Conservation (phyloP, 2,888 invertebrate genomes). For the Tetrapedia diversipes region DNA sequence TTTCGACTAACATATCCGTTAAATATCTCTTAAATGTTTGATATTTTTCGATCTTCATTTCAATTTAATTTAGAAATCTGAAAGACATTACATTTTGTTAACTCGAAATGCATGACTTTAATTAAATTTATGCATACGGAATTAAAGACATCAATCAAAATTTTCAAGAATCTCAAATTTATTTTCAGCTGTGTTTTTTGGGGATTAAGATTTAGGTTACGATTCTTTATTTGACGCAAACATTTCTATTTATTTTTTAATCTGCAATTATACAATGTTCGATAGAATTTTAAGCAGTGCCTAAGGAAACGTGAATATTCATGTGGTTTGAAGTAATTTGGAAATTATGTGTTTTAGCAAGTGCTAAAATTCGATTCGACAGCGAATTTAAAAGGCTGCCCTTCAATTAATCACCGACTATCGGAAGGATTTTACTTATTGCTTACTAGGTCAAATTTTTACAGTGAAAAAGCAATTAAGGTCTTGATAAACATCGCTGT, state of each 20-base stretch:
- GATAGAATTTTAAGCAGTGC: not conserved
- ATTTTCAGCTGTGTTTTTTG: too few species aligned
- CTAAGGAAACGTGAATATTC: not conserved
- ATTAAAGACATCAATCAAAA: too few species aligned
- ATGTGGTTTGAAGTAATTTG: not conserved
- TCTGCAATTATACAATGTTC: not conserved
- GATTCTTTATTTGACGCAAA: not conserved
- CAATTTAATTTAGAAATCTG: too few species aligned
- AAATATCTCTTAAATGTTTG: too few species aligned
- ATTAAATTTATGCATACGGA: too few species aligned
- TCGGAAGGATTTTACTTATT: not conserved
- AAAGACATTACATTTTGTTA: too few species aligned
- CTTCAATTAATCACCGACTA: constrained; percentile 2
- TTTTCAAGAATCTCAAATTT: too few species aligned
- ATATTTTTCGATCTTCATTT: too few species aligned
- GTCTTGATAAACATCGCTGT: not conserved
- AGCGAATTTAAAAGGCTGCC: not conserved
- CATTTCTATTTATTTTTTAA: not conserved
- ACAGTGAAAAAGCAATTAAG: constrained; percentile 4
- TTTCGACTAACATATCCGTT: too few species aligned
- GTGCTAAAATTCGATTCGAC: not conserved
- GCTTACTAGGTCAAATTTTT: constrained; percentile 3
- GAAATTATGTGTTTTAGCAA: constrained; percentile 2
- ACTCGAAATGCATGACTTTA: too few species aligned
- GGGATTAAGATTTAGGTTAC: too few species aligned